Evolutionary conservation across 2,113 vertebrate genomes (phyloP).

Genomic region (Bettongia penicillata): DNA sequence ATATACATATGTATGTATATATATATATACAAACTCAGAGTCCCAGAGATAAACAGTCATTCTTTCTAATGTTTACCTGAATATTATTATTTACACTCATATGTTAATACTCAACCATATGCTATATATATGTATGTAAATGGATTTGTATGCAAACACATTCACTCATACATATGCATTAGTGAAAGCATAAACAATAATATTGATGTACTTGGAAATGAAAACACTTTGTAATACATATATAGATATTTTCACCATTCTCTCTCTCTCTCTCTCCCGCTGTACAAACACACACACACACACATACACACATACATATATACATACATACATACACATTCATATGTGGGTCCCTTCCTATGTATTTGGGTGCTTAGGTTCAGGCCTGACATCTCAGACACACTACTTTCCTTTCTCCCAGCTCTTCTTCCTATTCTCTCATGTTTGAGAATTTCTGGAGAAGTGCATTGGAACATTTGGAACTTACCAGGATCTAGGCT

Average conservation of each 20-base stretch:
- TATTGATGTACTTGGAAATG: not conserved
- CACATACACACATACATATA: no score
- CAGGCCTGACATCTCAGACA: not conserved
- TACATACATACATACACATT: not conserved
- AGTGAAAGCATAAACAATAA: not conserved
- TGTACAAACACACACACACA: no score
- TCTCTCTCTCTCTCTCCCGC: no score
- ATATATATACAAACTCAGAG: not conserved
- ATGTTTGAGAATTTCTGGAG: not conserved
- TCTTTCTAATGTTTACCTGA: not conserved
- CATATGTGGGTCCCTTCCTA: not conserved
- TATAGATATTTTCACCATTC: no score
- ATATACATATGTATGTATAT: no score
- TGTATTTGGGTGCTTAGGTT: not conserved
- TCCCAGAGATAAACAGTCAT: not conserved
- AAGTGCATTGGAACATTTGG: not conserved
- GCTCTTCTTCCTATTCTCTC: not conserved
- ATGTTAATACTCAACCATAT: not conserved
- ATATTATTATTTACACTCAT: not conserved
- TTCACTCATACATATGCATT: not conserved
- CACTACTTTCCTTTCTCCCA: accelerated
- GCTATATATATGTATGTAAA: not conserved
- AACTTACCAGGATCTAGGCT: not conserved
- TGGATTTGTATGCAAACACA: not conserved
- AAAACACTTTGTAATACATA: not conserved